Evolutionary conservation across 1,140 invertebrate species (phyloP).

Genomic region (Lerema accius): DNA sequence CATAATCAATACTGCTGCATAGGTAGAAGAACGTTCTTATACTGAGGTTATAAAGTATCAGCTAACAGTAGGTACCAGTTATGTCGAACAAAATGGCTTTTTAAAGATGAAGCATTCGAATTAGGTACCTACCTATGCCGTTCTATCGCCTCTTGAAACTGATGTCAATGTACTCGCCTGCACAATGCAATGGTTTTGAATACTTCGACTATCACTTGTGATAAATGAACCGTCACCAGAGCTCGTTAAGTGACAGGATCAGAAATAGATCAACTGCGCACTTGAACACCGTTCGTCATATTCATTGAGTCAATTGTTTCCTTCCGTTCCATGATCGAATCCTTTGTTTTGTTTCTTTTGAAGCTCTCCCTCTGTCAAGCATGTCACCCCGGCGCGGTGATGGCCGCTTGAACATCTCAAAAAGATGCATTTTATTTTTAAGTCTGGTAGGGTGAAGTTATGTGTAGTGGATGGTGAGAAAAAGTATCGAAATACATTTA

Average conservation of each 20-base stretch:
- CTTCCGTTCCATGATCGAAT: conserved; percentile 53
- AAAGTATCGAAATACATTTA: too few species aligned
- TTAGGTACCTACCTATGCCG: too few species aligned
- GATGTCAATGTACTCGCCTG: background rate
- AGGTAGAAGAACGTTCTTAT: too few species aligned
- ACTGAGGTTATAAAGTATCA: too few species aligned
- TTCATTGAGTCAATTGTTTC: conserved; percentile 73
- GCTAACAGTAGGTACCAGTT: too few species aligned
- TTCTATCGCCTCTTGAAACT: background rate
- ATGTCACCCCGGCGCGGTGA: background rate
- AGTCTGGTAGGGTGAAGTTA: background rate
- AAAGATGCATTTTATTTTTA: background rate
- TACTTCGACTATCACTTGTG: conserved; percentile 1
- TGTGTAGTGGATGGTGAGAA: too few species aligned
- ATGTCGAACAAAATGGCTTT: too few species aligned
- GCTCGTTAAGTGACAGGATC: conserved; percentile 37
- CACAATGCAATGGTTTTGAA: background rate
- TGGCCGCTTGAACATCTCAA: conserved; percentile 7
- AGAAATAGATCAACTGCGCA: conserved; percentile 52
- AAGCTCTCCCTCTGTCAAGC: background rate
- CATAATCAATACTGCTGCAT: too few species aligned
- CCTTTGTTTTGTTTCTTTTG: conserved; percentile 47
- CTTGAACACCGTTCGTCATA: conserved; percentile 40
- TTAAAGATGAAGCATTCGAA: too few species aligned
- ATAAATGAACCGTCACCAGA: background rate